Conservation (phyloP, 2,888 invertebrate genomes). For the Yponomeuta cagnagella region DNA sequence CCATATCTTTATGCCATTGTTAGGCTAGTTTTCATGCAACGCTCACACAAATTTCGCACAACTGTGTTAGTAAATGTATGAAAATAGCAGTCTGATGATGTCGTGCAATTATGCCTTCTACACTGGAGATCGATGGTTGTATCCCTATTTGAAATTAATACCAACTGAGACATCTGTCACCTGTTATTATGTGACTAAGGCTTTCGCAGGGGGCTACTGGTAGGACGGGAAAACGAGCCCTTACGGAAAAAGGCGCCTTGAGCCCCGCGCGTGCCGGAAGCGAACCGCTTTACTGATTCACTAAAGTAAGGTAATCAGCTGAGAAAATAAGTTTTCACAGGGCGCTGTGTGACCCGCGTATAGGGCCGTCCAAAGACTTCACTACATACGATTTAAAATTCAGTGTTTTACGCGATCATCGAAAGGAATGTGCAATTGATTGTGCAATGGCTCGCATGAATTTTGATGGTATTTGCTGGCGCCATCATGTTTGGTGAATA, state of each 20-base stretch:
- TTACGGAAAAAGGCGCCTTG: conserved; percentile 27
- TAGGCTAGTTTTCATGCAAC: too few relatives aligned
- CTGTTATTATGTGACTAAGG: neutral
- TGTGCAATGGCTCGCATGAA: too few relatives aligned
- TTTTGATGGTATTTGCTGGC: too few relatives aligned
- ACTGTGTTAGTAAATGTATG: too few relatives aligned
- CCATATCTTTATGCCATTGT: too few relatives aligned
- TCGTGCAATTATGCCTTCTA: too few relatives aligned
- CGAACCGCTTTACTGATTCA: conserved; percentile 29
- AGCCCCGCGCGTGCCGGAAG: conserved; percentile 20
- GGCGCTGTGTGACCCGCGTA: neutral
- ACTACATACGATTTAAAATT: neutral
- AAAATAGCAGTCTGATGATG: too few relatives aligned
- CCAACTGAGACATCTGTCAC: neutral
- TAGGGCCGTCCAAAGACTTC: neutral
- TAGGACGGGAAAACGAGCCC: conserved; percentile 31
- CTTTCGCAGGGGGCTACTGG: conserved; percentile 18
- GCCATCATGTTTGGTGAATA: too few relatives aligned
- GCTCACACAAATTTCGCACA: too few relatives aligned
- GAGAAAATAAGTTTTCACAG: conserved; percentile 8
- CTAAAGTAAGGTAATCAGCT: conserved; percentile 24
- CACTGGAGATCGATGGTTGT: too few relatives aligned
- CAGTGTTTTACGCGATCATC: neutral
- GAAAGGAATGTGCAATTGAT: too few relatives aligned
- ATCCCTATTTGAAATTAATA: too few relatives aligned